These are phyloP conservation scores for Reticulitermes speratus DNA, from an alignment of 1,140 invertebrate genomes.

Conservation along the genomic window DNA sequence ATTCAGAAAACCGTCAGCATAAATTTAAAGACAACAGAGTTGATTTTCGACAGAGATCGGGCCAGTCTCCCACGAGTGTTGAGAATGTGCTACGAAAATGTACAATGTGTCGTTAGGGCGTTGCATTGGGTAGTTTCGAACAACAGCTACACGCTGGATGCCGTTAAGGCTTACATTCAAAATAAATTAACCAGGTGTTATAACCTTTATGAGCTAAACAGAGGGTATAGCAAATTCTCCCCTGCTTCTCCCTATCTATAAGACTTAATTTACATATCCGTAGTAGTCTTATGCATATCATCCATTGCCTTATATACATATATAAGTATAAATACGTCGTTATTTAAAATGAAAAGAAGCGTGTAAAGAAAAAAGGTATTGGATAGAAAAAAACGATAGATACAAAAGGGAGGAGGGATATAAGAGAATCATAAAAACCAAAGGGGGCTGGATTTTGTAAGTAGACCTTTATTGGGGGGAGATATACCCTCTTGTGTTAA, in stretches of 20 bases:
- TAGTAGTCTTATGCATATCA: neutral
- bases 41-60: no score
- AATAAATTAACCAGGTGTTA: constrained; percentile 8
- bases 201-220: neutral
- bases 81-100: neutral
- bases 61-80: neutral
- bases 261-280: neutral
- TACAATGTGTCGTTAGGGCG: no score
- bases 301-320: neutral
- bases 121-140: neutral
- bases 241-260: neutral
- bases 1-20: no score
- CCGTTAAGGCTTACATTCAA: neutral
- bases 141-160: neutral
- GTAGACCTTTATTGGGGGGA: neutral
- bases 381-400: neutral
- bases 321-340: constrained; percentile 7
- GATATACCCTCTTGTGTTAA: neutral
- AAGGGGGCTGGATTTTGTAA: constrained; percentile 1
- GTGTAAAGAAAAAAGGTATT: neutral
- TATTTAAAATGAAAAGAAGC: neutral
- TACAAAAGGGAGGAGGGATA: neutral
- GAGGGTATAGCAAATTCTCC: neutral
- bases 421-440: neutral
- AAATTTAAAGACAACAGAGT: no score